These are phyloP conservation scores for Scopus umbretta DNA, from an alignment of 2,113 vertebrate genomes.

Conservation along the genomic window DNA sequence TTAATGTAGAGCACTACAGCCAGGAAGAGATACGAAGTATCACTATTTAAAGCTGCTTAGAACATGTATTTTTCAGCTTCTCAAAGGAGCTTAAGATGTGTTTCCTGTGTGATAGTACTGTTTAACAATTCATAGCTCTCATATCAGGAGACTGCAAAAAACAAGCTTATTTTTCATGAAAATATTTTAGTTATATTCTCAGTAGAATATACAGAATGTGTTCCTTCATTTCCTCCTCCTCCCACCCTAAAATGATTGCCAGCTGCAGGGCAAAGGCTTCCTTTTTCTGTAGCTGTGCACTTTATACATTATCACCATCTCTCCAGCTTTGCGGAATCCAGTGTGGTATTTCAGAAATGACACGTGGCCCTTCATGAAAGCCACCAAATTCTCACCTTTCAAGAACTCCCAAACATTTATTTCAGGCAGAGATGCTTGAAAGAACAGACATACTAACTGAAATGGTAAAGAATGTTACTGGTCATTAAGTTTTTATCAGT, in stretches of 20 bases:
- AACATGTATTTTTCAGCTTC: neutral
- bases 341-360: neutral
- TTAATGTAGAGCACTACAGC: neutral
- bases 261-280: neutral
- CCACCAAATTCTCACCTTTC: neutral
- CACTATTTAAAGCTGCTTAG: neutral
- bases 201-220: neutral
- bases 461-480: neutral
- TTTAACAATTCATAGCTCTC: neutral
- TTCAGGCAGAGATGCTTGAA: neutral
- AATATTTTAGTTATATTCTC: neutral
- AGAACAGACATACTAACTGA: neutral
- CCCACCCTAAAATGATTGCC: neutral
- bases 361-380: neutral
- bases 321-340: neutral
- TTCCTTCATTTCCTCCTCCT: neutral
- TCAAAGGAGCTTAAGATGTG: neutral
- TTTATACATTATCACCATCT: neutral
- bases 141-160: neutral
- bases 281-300: neutral
- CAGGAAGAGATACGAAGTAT: neutral
- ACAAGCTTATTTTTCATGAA: neutral
- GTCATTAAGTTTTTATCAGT: neutral
- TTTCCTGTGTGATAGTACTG: constrained; percentile 31
- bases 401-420: neutral